Evolutionary conservation across 1,140 invertebrate genomes (phyloP), one percentile per base, ranked within the genome.

Genomic region (Homalodisca vitripennis): DNA sequence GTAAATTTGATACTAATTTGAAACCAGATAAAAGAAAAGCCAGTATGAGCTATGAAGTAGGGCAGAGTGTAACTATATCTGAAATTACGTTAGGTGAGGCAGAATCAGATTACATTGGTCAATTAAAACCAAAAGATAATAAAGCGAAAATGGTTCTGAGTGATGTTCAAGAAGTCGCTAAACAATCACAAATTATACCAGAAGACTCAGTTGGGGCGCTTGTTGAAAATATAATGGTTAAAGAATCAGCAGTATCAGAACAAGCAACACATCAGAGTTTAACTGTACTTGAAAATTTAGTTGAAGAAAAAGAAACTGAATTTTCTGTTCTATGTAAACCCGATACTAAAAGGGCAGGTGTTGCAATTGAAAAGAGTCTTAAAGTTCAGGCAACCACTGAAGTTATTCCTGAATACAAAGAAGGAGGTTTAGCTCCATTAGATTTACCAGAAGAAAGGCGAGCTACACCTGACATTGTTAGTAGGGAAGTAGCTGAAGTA

Each of bases 41-140:
- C 6, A 77, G 77, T 22, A 32, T 83, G 3, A 64, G 55, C 53
- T 72, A 66, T 64, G 66, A 71, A 29, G 71, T 81, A 20, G 81
- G 80, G 13, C 79, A 83, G 74, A 69, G 79, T 71, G 34, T 86
- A 14, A 78, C 78, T 34, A 76, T 86, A n/a, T 84, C 82, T 13
- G 71, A 80, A 29, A 75, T 86, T n/a, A 81, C 79, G 17, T 48
- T 79, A 13, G 81, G 77, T n/a, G 81, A 85, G 47, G 84, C 82
- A 73, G 86, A 86, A 76, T 75, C 46, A 22, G 47, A 57, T 3
- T 74, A 69, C 67, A 66, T 24, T n/a, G 30, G 73, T 47, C 71
- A 68, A 66, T 74, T 77, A 69, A 48, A 72, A 57, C 73, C 76
- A 48, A 70, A 73, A 71, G 69, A 72, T n/a, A 75, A 73, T 71